Evolutionary conservation across 2,797 vertebrate genomes (phyloP).

Genomic region (Sphenodon punctatus): DNA sequence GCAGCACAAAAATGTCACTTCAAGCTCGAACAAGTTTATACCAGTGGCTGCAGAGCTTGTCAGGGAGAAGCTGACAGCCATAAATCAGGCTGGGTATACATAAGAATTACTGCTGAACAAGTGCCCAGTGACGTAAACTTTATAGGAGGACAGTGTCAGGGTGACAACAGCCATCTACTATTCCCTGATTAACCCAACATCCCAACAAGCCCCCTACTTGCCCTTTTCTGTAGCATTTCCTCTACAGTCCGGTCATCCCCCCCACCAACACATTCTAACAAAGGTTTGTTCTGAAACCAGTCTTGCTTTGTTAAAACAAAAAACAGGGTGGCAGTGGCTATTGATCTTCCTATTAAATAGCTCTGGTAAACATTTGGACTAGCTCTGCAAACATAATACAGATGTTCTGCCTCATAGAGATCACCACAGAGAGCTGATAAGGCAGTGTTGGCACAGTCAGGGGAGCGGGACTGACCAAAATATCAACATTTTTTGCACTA

Average conservation of each 20-base stretch:
- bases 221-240: slow-evolving; percentile 1
- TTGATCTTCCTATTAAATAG: slow-evolving; percentile 72
- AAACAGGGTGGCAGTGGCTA: slow-evolving; percentile 65
- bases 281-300: slow-evolving; percentile 45
- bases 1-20: slow-evolving; percentile 58
- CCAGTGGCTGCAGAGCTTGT: slow-evolving; percentile 59
- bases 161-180: slow-evolving; percentile 34
- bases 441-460: too few relatives aligned
- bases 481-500: too few relatives aligned
- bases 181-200: slow-evolving; percentile 40
- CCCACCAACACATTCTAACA: slow-evolving; percentile 30
- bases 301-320: slow-evolving; percentile 65
- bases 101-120: neutral
- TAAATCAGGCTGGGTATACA: slow-evolving; percentile 51
- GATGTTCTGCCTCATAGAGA: slow-evolving; percentile 49
- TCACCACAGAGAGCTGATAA: slow-evolving; percentile 21
- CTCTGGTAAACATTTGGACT: slow-evolving; percentile 70
- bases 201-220: slow-evolving; percentile 27
- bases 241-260: neutral
- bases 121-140: neutral
- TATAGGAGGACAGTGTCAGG: slow-evolving; percentile 14
- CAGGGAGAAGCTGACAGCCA: slow-evolving; percentile 53
- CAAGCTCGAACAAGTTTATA: slow-evolving; percentile 67
- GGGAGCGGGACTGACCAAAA: too few relatives aligned
- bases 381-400: slow-evolving; percentile 68